Evolutionary conservation across 1,140 invertebrate genomes (phyloP), one percentile per base, ranked within the genome.

Genomic region (Camponotus vicinus): DNA sequence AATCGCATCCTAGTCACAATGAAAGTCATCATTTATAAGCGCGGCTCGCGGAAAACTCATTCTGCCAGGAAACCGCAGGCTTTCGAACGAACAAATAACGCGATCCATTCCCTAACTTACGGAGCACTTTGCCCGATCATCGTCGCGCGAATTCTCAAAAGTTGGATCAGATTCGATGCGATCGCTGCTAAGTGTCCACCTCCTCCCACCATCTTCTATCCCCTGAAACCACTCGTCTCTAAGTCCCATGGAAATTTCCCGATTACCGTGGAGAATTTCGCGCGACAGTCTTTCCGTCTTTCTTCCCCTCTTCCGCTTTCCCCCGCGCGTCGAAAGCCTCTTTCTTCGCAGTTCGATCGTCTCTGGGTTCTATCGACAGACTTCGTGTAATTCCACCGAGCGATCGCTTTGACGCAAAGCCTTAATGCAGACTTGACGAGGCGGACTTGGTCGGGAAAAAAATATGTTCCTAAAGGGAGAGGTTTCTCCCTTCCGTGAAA

Each of bases 351-450:
- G 79, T 40, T 82, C 52, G 27, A 61, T 75, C 69, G 67, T 75
- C 69, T 73, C 37, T 63, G 40, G 55, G 55, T 83, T 73, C 63
- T 83, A 83, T 73, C 69, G 79, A 83, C 55, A 75, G 79, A 75
- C 69, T 75, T 83, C 55, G 69, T 83, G 79, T 83, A 83, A 83
- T 73, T 83, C 55, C 69, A 63, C 79, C 52, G 69, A 83, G 59
- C 69, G 69, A 82, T 73, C 79, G 69, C 79, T 83, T 83, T 61
- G 69, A 83, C 79, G 69, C 69, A 69, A 83, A 83, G 32, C 79
- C 71, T 83, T 83, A 83, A 83, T 75, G 79, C 79, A 75, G 79
- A 83, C 79, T 75, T 75, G 79, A 83, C 69, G 69, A 83, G n/a
- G n/a, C 40, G 42, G 27, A 61, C 69, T 55, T 75, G 1, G 67